Base-by-base conservation (phyloP, 2,888 invertebrate genomes). In the Tenodera sinensis region DNA sequence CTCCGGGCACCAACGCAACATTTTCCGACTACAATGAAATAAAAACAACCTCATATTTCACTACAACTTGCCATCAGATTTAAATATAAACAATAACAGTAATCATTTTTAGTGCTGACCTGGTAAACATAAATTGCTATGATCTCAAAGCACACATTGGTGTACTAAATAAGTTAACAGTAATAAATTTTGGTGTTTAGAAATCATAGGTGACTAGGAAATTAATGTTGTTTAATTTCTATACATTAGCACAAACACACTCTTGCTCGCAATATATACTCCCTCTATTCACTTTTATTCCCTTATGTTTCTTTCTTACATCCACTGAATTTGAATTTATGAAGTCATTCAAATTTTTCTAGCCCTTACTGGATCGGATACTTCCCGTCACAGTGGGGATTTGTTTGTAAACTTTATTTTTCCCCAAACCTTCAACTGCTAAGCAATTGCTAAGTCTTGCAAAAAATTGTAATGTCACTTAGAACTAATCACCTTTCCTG, bases 401-500 rank as follows among this genome's bases (percentile, higher is more conserved):
- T 88, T 88, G 15, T 42, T 34, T 71, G 54, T 71, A 25, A 20
- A 6, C 27, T 86, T 87, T 87, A 81, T 54, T 87, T 54, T 30
- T 87, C 71, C 30, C 82, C 54, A 71, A 71, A 71, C 54, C 54
- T 71, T 71, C 54, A 71, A 71, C 54, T 71, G 54, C 54, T 71
- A 71, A 71, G 20, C 54, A 71, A 71, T 71, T 71, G 54, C 54
- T 71, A 71, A 71, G 54, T 71, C 82, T 87, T 28, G 28, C 30
- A 83, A 81, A 82, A 54, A 86, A 89, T 30, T 82, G 84, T 88
- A 90, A 89, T 90, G 90, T 90, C 90, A 90, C 88, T 90, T 90
- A 90, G 90, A 89, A 89, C 87, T 92, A 91, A 92, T 93, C 92
- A 92, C 92, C 93, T 93, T 91, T 91, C 91, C 91, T 88, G 92